These are phyloP conservation scores for Notospermus geniculatus DNA, from an alignment of 1,140 invertebrate genomes.

Conservation along the genomic window DNA sequence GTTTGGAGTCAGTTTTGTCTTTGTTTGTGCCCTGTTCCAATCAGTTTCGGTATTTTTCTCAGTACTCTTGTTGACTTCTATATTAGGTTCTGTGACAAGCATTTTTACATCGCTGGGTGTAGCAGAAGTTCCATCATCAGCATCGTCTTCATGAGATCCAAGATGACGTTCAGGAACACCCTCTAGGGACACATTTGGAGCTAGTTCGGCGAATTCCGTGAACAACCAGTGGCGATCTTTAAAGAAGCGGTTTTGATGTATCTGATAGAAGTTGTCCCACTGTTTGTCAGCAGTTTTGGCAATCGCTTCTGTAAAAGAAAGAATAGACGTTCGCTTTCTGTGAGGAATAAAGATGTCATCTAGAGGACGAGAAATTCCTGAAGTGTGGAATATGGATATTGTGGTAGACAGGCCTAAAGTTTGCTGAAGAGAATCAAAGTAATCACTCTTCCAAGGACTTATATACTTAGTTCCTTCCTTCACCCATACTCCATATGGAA, in stretches of 20 bases:
- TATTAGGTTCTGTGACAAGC: too few relatives aligned
- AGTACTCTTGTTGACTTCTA: not conserved
- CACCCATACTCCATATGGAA: too few relatives aligned
- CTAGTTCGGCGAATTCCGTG: slow-evolving; percentile 94
- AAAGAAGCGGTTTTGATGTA: slow-evolving; percentile 94
- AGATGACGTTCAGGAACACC: not conserved
- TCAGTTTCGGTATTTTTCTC: too few relatives aligned
- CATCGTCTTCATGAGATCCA: not conserved
- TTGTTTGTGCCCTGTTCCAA: too few relatives aligned
- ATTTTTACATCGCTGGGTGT: not conserved
- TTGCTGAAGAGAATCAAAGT: too few relatives aligned
- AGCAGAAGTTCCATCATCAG: not conserved
- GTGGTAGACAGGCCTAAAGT: too few relatives aligned
- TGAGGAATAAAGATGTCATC: too few relatives aligned
- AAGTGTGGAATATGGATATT: too few relatives aligned
- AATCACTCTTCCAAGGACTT: too few relatives aligned
- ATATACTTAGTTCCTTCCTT: too few relatives aligned
- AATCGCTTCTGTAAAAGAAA: slow-evolving; percentile 60
- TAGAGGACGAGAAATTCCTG: too few relatives aligned
- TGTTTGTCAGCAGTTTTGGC: slow-evolving; percentile 76
- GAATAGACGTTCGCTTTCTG: too few relatives aligned
- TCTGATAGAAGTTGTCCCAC: slow-evolving; percentile 93
- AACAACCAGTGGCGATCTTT: slow-evolving; percentile 98
- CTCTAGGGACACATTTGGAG: slow-evolving; percentile 16
- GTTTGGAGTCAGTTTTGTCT: not conserved